These are phyloP conservation scores for Rhinolophus ferrumequinum DNA, from an alignment of 2,113 vertebrate genomes.

Conservation along the genomic window DNA sequence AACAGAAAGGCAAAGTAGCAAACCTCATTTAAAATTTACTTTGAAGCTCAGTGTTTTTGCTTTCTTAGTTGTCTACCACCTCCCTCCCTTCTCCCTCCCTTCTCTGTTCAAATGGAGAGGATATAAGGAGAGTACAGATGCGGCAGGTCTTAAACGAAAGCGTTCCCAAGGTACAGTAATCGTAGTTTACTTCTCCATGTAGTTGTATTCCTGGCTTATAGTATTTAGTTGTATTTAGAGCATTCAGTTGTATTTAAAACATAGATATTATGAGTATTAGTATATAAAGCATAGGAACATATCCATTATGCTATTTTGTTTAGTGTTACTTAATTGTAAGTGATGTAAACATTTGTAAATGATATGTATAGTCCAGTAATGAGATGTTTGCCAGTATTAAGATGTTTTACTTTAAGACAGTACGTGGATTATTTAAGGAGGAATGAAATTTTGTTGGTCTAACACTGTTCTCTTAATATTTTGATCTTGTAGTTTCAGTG, in stretches of 20 bases:
- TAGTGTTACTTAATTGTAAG: constrained; percentile 24
- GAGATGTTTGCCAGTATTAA: not conserved
- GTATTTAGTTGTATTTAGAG: constrained; percentile 73
- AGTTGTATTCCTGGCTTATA: constrained; percentile 77
- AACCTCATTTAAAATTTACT: constrained; percentile 85
- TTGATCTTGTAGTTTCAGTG: not conserved
- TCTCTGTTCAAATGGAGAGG: constrained; percentile 99
- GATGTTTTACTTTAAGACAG: constrained; percentile 13
- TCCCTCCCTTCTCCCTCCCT: constrained; percentile 98
- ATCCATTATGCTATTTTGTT: not conserved
- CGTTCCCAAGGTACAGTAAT: constrained; percentile 98
- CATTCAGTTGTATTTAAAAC: constrained; percentile 68
- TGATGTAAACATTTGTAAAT: not conserved
- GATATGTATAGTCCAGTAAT: not conserved
- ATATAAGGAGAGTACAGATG: constrained; percentile 96
- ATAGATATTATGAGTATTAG: constrained; percentile 54
- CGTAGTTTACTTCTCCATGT: constrained; percentile 76
- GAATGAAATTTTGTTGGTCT: constrained; percentile 9
- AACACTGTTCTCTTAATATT: constrained; percentile 15
- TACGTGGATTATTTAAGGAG: not conserved
- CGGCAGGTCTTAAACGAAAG: constrained; percentile 97
- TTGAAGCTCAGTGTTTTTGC: constrained; percentile 95
- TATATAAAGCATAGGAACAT: not conserved
- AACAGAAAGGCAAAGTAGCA: constrained; percentile 69
- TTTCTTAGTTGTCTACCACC: constrained; percentile 98